Evolutionary conservation across 2,888 invertebrate species (phyloP).

Genomic region (Mimas tiliae): DNA sequence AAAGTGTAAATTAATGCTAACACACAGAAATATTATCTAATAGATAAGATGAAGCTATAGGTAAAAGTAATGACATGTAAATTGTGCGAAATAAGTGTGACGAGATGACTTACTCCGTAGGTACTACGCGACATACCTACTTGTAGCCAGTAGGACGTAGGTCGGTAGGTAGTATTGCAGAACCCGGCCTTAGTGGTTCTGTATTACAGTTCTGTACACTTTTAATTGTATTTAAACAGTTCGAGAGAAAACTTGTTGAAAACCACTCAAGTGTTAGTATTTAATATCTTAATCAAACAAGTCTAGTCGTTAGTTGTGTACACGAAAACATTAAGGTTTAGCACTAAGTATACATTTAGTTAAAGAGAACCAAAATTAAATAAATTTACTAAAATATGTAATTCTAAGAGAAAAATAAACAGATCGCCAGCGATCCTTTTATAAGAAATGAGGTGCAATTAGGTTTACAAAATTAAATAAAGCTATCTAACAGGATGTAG

Average conservation of each 20-base stretch:
- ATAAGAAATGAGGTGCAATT: conserved; percentile 78
- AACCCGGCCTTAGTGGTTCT: conserved; percentile 65
- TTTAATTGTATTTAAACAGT: conserved; percentile 6
- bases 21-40: neutral
- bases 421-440: conserved; percentile 81
- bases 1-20: neutral
- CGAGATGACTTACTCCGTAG: conserved; percentile 56
- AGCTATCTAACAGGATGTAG: conserved; percentile 70
- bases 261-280: conserved; percentile 80
- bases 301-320: conserved; percentile 79
- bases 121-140: conserved; percentile 42
- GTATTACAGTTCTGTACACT: conserved; percentile 24
- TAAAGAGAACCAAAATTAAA: conserved; percentile 66
- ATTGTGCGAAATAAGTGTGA: conserved; percentile 69
- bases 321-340: conserved; percentile 67
- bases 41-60: neutral
- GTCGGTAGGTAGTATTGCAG: conserved; percentile 65
- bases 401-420: conserved; percentile 77
- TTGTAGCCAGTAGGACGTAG: conserved; percentile 33
- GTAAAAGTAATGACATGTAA: conserved; percentile 44
- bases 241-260: conserved; percentile 62
- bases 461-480: conserved; percentile 74
- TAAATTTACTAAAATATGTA: conserved; percentile 65
- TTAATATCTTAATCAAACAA: conserved; percentile 71
- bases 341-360: conserved; percentile 59